Evolutionary conservation across 2,797 vertebrate species (phyloP), one percentile per base, ranked within the genome.

Genomic region (Anguilla obscura): DNA sequence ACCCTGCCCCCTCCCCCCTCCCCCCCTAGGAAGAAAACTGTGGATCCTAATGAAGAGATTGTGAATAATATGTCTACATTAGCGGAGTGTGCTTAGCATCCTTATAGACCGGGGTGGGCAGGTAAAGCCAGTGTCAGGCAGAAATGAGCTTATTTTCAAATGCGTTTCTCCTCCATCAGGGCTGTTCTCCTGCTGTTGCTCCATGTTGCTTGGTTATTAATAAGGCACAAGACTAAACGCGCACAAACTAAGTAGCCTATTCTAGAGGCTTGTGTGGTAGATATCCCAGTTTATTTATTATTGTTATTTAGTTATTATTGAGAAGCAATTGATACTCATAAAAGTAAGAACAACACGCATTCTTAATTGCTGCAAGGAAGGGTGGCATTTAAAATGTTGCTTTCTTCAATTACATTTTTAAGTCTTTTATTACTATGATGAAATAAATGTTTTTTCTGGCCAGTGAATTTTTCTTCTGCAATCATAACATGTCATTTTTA

Each of bases 121-220:
- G 58, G 74, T 45, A 21, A 2, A 45, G 74, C 36, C 33, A 5
- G 33, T 21, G 5, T 18, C 18, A 36, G 16, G 12, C 7, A 24
- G 84, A 66, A 56, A 85, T 40, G 27, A 85, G 56, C 54, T 85
- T 85, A 85, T 85, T 85, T 66, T 36, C 54, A 85, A 45, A 85
- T 60, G 27, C 16, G 52, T 48, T 85, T 85, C 50, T 85, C 48
- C 18, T 40, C 10, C 16, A 58, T 45, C 83, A 66, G 18, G 1
- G 7, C 79, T 9, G 0, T 45, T 45, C 24, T n/a, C 74, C 79
- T 8, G 45, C 45, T 82, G 79, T 50, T 82, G 45, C 74, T 76
- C 36, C 14, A 8, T 76, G 74, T 76, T 76, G 33, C 12, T 50
- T 1, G 40, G 79, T 50, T 82, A 82, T 82, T 50, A 48, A 48